Percentiles rank a stretch among this genome's conserved stretches.
phyloP scores from a whole-genome alignment of 2,113 vertebrate species.

The Marcusenius ussheri region DNA sequence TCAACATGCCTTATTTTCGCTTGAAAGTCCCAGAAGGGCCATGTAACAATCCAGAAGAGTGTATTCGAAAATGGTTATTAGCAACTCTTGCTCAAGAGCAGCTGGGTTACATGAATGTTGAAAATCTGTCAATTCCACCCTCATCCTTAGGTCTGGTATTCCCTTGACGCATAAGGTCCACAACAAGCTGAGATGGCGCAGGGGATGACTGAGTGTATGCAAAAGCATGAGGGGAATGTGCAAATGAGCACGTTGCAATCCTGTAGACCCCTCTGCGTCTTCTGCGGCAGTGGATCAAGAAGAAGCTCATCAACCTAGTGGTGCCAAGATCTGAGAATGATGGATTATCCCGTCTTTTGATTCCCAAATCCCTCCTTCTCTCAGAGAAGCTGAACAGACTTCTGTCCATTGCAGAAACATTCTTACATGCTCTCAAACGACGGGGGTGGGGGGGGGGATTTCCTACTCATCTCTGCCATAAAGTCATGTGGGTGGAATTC shows the following conservation, averaged over 20 bases:
- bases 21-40: neutral
- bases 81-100: neutral
- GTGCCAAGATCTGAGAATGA: slow-evolving; percentile 11
- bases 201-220: neutral
- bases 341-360: slow-evolving; percentile 10
- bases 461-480: slow-evolving; percentile 4
- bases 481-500: neutral
- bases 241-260: neutral
- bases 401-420: slow-evolving; percentile 6
- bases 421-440: neutral
- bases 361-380: neutral
- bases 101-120: neutral
- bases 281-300: slow-evolving; percentile 1
- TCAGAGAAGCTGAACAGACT: neutral
- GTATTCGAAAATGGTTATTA: neutral
- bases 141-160: neutral
- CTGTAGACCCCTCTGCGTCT: neutral
- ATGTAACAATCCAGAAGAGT: neutral
- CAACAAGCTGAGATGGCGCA: neutral
- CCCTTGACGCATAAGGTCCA: neutral
- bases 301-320: neutral
- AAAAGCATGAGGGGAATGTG: neutral
- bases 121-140: neutral
- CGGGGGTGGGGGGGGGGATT: neutral
- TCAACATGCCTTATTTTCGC: neutral